Evolutionary conservation across 2,888 invertebrate genomes (phyloP).

Genomic region (Epinotia demarniana): DNA sequence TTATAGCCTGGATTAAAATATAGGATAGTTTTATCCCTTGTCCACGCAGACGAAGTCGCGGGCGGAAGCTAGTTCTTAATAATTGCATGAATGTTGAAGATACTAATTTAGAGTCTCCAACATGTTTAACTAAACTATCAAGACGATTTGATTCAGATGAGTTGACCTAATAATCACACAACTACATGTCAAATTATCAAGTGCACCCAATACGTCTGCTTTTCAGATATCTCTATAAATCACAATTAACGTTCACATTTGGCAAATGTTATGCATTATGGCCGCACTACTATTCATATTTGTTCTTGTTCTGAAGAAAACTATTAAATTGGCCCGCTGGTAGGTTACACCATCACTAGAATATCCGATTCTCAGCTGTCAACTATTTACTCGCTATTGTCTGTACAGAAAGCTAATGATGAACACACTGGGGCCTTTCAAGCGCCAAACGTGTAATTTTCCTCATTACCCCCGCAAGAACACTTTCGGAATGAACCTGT

Average conservation of each 20-base stretch:
- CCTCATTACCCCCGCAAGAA: background rate
- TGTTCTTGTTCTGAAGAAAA: background rate
- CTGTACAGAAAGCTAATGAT: background rate
- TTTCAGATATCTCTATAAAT: background rate
- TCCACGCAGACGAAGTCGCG: too few species aligned
- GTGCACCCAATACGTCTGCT: background rate
- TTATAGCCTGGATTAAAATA: too few species aligned
- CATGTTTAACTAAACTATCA: background rate
- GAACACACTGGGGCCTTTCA: background rate
- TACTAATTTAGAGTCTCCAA: too few species aligned
- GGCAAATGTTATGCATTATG: too few species aligned
- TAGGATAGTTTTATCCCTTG: too few species aligned
- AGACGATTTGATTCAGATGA: background rate
- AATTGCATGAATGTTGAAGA: background rate
- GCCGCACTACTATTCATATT: background rate
- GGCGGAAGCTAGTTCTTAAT: too few species aligned
- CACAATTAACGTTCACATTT: background rate
- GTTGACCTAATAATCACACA: background rate
- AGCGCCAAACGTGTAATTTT: background rate
- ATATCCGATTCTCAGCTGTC: too few species aligned
- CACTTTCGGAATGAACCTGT: background rate
- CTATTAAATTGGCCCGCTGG: too few species aligned
- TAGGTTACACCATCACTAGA: too few species aligned
- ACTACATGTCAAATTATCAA: background rate
- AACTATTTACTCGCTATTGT: background rate